phyloP scores from a whole-genome alignment of 2,113 vertebrate genomes.

The Xyrauchen texanus region DNA sequence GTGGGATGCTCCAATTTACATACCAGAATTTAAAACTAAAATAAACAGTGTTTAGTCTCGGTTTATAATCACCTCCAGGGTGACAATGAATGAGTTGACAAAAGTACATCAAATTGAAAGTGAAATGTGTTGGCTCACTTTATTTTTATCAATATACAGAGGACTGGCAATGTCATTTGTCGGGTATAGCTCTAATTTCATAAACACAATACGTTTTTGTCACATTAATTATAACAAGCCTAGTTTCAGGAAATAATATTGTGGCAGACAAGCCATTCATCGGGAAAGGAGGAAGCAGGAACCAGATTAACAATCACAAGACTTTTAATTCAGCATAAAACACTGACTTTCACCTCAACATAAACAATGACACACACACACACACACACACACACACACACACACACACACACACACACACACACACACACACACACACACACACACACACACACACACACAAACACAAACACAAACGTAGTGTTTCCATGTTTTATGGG shows the following conservation, averaged over 20 bases:
- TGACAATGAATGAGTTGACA: constrained; percentile 3
- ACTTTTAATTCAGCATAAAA: no score
- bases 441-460: no score
- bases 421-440: no score
- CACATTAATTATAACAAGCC: not conserved
- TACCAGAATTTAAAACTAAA: constrained; percentile 25
- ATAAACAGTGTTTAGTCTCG: constrained; percentile 11
- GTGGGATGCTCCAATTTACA: constrained; percentile 9
- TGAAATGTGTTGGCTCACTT: not conserved
- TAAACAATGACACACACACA: no score
- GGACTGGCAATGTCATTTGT: not conserved
- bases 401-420: no score
- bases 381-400: no score
- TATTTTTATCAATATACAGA: constrained; percentile 4
- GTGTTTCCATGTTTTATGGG: no score
- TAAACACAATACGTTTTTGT: not conserved
- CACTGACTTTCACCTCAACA: no score
- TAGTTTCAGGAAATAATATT: constrained; percentile 9
- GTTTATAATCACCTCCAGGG: constrained; percentile 10
- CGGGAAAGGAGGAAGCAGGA: no score
- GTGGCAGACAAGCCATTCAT: not conserved
- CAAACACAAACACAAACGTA: no score
- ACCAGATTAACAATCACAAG: no score
- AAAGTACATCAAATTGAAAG: constrained; percentile 4
- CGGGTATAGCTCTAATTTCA: not conserved